These are phyloP conservation scores for Orthosia gothica DNA, from an alignment of 2,888 invertebrate species.

Conservation along the genomic window DNA sequence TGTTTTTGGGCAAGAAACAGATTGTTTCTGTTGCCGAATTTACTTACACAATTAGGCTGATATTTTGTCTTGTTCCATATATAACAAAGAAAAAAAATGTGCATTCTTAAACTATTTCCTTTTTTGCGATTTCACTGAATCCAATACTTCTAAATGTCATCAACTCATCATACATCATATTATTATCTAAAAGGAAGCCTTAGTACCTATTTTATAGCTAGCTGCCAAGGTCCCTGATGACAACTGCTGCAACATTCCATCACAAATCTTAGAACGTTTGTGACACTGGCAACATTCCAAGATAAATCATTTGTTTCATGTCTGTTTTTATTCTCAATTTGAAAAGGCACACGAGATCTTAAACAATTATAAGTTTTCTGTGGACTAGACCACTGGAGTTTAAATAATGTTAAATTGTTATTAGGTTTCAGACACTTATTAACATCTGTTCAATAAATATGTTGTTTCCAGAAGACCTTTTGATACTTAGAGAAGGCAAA, in stretches of 20 bases:
- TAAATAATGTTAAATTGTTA: background rate
- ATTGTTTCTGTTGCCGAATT: too few species aligned
- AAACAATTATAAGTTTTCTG: slow-evolving; percentile 4
- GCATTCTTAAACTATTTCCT: background rate
- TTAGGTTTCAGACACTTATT: background rate
- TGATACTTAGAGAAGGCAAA: background rate
- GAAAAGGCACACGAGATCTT: background rate
- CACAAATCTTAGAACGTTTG: slow-evolving; percentile 18
- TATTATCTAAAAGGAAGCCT: background rate
- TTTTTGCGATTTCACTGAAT: background rate
- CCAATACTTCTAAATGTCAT: background rate
- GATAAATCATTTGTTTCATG: background rate
- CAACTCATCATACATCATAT: background rate
- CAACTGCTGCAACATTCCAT: background rate
- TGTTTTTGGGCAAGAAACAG: too few species aligned
- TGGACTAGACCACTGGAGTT: background rate
- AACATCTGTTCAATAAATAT: background rate
- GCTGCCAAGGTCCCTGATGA: background rate
- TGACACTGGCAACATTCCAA: slow-evolving; percentile 6
- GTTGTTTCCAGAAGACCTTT: background rate
- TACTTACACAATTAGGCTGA: too few species aligned
- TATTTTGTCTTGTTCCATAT: too few species aligned
- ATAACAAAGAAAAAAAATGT: too few species aligned
- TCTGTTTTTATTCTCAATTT: slow-evolving; percentile 16
- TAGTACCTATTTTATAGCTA: background rate